Conservation (phyloP, 2,888 invertebrate genomes). For the Andrena bicolor region DNA sequence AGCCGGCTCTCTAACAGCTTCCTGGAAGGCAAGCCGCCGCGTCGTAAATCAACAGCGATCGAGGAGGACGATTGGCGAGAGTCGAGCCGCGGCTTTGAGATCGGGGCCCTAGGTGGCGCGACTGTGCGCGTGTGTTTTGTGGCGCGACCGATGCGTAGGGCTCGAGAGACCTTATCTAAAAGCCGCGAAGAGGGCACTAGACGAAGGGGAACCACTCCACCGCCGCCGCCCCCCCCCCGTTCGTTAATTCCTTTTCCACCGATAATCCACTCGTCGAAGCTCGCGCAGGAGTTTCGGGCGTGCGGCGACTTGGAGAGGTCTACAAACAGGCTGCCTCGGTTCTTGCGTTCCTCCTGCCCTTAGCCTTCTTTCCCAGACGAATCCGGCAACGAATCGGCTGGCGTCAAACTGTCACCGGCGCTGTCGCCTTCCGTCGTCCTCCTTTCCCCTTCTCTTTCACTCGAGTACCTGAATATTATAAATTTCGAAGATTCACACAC, state of each 20-base stretch:
- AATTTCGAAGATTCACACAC: too few species aligned
- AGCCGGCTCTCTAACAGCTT: background rate
- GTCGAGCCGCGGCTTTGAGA: constrained; percentile 5
- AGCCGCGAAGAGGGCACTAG: constrained; percentile 73
- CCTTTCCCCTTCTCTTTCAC: too few species aligned
- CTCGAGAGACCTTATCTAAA: constrained; percentile 74
- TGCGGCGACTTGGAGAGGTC: constrained; percentile 67
- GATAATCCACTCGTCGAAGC: constrained; percentile 73
- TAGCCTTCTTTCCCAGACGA: too few species aligned
- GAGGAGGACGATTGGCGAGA: constrained; percentile 5
- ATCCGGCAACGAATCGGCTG: too few species aligned
- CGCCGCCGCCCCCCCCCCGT: constrained; percentile 68
- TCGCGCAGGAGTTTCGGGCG: constrained; percentile 60
- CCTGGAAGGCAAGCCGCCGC: background rate
- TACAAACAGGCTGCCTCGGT: constrained; percentile 64
- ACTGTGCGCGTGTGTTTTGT: constrained; percentile 63
- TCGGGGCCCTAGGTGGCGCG: constrained; percentile 31
- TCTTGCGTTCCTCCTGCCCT: constrained; percentile 10
- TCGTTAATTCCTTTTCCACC: constrained; percentile 74
- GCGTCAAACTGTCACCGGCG: too few species aligned
- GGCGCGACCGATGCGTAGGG: constrained; percentile 64
- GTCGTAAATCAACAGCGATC: constrained; percentile 6
- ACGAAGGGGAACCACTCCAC: constrained; percentile 69
- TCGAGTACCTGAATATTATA: too few species aligned
- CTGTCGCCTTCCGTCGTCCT: too few species aligned